Evolutionary conservation across 2,797 vertebrate genomes (phyloP), one percentile per base, ranked within the genome.

Genomic region (Cottoperca gobio): DNA sequence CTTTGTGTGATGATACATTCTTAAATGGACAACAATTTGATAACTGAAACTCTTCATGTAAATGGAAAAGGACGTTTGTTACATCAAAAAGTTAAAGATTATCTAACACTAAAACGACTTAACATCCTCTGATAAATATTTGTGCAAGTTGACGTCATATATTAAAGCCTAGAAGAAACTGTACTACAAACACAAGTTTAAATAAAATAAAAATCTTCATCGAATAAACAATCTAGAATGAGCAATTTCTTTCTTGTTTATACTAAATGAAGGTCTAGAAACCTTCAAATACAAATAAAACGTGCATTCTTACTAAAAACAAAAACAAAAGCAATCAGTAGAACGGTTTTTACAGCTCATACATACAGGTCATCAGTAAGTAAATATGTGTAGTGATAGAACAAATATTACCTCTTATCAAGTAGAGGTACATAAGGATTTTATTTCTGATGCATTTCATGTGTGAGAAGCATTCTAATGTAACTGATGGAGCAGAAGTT

Each of bases 361-460:
- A n/a, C n/a, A n/a, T n/a, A n/a, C n/a, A n/a, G 19, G 3, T 14
- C 33, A 16, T 58, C 2, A 16, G 1, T 14, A 2, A 55, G 28
- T 35, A 39, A n/a, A 19, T 26, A 0, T 11, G 1, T 0, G 39
- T 21, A n/a, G 2, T 7, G n/a, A 12, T 6, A 10, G 3, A 24
- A 4, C 1, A 35, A 11, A 35, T 21, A 1, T 21, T 21, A 14
- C 49, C 24, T 2, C 0, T 31, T 31, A 2, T 33, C 21, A 2
- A 8, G 9, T 28, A 28, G 13, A 24, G 33, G 6, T 31, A 5
- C 6, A 6, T 50, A 26, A 49, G 48, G 46, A 49, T 21, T 46
- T 33, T 33, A 12, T 49, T 23, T 24, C 46, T 24, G 2, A 48
- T 48, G 5, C 1, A 55, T 3, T n/a, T 55, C 6, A 13, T 35